These are phyloP conservation scores for Hirtodrosophila confusa DNA, from an alignment of 2,888 invertebrate genomes.

Conservation along the genomic window DNA sequence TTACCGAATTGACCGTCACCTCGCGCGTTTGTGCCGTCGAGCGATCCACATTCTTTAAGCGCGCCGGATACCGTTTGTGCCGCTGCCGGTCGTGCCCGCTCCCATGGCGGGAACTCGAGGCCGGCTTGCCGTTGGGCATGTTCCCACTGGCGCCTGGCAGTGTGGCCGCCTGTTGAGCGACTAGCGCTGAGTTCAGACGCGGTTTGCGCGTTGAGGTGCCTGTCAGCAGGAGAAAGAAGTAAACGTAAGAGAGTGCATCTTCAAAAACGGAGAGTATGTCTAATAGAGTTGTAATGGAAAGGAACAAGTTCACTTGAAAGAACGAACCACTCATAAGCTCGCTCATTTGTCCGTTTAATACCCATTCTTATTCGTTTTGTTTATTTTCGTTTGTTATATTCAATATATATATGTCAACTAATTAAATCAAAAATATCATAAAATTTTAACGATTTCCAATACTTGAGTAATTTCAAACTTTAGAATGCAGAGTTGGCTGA, in stretches of 20 bases:
- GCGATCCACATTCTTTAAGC: constrained; percentile 96
- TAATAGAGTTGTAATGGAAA: neutral
- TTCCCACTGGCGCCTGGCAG: constrained; percentile 86
- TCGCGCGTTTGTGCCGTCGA: constrained; percentile 96
- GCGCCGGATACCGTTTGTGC: constrained; percentile 88
- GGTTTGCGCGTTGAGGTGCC: constrained; percentile 96
- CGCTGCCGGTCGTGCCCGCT: constrained; percentile 86
- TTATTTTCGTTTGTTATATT: no score
- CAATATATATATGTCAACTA: no score
- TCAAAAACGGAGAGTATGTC: neutral
- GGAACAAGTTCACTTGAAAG: no score
- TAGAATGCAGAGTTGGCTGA: no score
- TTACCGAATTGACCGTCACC: constrained; percentile 98
- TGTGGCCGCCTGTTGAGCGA: constrained; percentile 96
- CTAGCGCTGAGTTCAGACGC: constrained; percentile 97
- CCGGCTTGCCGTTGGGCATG: constrained; percentile 84
- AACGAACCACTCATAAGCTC: no score
- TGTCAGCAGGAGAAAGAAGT: constrained; percentile 72
- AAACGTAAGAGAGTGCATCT: constrained; percentile 1
- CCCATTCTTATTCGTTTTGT: no score
- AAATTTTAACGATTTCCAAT: no score
- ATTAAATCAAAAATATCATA: no score
- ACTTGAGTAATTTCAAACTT: no score
- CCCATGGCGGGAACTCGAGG: constrained; percentile 82
- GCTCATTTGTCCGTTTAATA: no score